Evolutionary conservation across 2,797 vertebrate genomes (phyloP).

Genomic region (Pteronotus mesoamericanus): DNA sequence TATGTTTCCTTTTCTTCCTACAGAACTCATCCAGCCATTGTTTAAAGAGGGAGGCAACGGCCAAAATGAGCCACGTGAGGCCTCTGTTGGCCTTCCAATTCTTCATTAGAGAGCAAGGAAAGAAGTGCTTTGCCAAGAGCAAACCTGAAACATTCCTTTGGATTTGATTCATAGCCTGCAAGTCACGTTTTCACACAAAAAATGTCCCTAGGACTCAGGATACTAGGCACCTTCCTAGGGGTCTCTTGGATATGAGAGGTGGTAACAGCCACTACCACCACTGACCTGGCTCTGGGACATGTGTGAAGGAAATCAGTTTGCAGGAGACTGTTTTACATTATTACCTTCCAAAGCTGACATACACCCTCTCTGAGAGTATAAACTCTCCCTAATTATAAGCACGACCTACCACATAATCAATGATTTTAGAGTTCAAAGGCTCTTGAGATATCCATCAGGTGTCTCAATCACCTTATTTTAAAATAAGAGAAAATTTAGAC

Average conservation of each 20-base stretch:
- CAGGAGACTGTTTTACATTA: neutral
- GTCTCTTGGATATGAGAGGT: neutral
- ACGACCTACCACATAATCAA: neutral
- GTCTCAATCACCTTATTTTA: neutral
- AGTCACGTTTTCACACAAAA: slow-evolving; percentile 48
- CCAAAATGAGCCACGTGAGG: slow-evolving; percentile 69
- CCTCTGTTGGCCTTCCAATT: slow-evolving; percentile 52
- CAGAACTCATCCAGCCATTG: slow-evolving; percentile 65
- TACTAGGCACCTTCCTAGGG: neutral
- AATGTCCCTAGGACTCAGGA: neutral
- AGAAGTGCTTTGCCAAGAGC: slow-evolving; percentile 51
- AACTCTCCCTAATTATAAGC: neutral
- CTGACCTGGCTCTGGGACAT: neutral
- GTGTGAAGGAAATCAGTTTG: neutral
- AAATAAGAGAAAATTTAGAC: slow-evolving; percentile 18
- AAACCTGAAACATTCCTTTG: slow-evolving; percentile 66
- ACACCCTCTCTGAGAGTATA: neutral
- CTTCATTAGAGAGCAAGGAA: slow-evolving; percentile 46
- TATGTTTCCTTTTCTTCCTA: slow-evolving; percentile 71
- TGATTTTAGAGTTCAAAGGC: neutral
- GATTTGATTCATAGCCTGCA: slow-evolving; percentile 47
- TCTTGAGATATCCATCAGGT: neutral
- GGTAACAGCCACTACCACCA: neutral
- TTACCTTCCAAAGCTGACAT: neutral
- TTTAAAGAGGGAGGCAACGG: slow-evolving; percentile 65